These are phyloP conservation scores for Calameuta pallipes DNA, from an alignment of 2,888 invertebrate genomes.

Conservation along the genomic window DNA sequence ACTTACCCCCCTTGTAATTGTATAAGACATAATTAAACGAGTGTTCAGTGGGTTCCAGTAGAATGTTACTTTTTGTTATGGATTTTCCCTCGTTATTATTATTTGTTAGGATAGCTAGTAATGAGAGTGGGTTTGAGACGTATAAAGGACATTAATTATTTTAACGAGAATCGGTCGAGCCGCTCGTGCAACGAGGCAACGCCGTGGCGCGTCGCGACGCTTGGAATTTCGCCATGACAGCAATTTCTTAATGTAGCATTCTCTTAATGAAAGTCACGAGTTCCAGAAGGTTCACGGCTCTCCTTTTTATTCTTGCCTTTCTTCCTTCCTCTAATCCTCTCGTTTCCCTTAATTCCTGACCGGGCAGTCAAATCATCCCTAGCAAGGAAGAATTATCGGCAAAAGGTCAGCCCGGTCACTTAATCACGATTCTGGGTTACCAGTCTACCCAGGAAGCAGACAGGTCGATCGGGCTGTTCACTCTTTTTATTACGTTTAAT, in stretches of 20 bases:
- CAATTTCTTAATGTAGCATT: slow-evolving; percentile 7
- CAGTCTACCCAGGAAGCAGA: not conserved
- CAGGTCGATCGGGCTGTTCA: not conserved
- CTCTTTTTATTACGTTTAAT: not conserved
- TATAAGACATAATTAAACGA: not conserved
- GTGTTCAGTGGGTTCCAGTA: not conserved
- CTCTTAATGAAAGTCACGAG: not conserved
- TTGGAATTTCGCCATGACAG: slow-evolving; percentile 2
- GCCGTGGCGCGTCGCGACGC: not conserved
- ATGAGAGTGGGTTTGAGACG: not conserved
- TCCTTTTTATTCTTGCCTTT: not conserved
- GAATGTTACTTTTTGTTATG: not conserved
- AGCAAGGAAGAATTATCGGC: not conserved
- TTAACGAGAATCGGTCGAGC: not conserved
- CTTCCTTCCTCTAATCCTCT: not conserved
- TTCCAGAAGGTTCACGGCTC: not conserved
- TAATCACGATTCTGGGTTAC: not conserved
- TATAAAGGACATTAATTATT: slow-evolving; percentile 4
- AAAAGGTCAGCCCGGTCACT: not conserved
- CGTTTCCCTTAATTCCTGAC: not conserved
- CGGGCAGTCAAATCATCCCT: not conserved
- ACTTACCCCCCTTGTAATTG: too few species aligned
- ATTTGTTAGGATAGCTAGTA: not conserved
- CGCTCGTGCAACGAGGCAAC: not conserved
- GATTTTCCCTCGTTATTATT: not conserved